These are phyloP conservation scores for Synanthedon andrenaeformis DNA, from an alignment of 2,888 invertebrate species.

Conservation along the genomic window DNA sequence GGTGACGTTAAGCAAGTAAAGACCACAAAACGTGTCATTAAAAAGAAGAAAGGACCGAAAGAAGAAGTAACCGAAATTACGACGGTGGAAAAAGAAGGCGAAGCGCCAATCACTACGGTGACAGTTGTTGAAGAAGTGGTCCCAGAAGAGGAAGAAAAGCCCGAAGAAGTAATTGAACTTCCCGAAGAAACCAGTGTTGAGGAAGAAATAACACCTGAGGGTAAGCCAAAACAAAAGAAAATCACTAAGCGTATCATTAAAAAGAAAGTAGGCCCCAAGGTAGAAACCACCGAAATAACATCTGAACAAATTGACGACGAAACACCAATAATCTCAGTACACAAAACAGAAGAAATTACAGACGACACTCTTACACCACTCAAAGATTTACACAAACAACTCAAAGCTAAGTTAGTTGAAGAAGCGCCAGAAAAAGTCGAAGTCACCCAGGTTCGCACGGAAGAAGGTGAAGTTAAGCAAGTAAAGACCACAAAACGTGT, in stretches of 20 bases:
- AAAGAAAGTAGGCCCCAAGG: constrained; percentile 27
- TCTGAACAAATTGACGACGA: constrained; percentile 31
- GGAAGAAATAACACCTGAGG: constrained; percentile 22
- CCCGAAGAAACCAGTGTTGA: constrained; percentile 31
- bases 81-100: too few relatives aligned
- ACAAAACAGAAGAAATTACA: constrained; percentile 9
- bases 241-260: constrained; percentile 27
- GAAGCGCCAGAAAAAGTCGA: constrained; percentile 36
- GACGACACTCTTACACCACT: constrained; percentile 13
- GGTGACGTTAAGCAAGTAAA: too few relatives aligned
- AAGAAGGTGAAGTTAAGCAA: constrained; percentile 29
- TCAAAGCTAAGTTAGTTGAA: constrained; percentile 21
- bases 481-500: constrained; percentile 11
- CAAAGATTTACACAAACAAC: constrained; percentile 5
- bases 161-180: constrained; percentile 14
- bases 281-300: constrained; percentile 33
- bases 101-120: too few relatives aligned
- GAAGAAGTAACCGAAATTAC: too few relatives aligned
- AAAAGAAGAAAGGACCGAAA: too few relatives aligned
- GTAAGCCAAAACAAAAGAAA: constrained; percentile 23
- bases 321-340: constrained; percentile 11
- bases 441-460: constrained; percentile 31
- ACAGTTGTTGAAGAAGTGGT: too few relatives aligned
- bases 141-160: too few relatives aligned
- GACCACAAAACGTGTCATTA: too few relatives aligned